Evolutionary conservation across 2,113 vertebrate species (phyloP).

Genomic region (Phyllostomus discolor): DNA sequence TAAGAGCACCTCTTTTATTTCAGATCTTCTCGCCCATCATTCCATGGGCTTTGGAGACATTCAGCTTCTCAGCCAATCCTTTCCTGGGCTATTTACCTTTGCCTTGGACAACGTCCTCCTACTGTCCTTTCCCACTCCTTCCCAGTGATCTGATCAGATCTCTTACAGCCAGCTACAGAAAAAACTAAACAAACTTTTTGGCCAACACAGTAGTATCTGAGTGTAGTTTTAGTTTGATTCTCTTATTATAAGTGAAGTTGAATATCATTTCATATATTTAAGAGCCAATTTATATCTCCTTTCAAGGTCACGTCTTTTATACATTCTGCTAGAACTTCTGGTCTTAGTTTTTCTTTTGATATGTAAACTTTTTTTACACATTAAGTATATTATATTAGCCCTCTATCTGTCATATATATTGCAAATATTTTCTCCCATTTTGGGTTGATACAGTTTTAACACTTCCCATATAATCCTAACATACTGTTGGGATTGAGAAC

Average conservation of each 20-base stretch:
- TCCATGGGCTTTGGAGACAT: no score
- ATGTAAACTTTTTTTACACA: neutral
- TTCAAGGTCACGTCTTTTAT: slow-evolving; percentile 19
- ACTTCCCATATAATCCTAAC: neutral
- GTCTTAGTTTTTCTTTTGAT: slow-evolving; percentile 29
- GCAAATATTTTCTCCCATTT: neutral
- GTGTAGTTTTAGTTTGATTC: neutral
- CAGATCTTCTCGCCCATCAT: no score
- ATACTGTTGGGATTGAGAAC: neutral
- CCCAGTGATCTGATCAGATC: no score
- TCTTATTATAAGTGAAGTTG: neutral
- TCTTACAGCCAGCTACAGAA: no score
- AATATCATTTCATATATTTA: slow-evolving; percentile 20
- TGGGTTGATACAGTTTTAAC: neutral
- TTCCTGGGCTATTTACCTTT: no score
- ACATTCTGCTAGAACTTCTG: neutral
- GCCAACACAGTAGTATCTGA: neutral
- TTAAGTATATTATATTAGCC: neutral
- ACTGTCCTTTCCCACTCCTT: no score
- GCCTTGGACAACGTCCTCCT: no score
- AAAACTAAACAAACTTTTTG: no score
- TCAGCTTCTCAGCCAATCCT: no score
- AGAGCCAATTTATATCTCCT: neutral
- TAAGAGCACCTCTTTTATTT: no score
- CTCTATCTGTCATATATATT: neutral